These are phyloP conservation scores for Cheirogaleus major DNA, from an alignment of 2,797 vertebrate genomes.

Conservation along the genomic window DNA sequence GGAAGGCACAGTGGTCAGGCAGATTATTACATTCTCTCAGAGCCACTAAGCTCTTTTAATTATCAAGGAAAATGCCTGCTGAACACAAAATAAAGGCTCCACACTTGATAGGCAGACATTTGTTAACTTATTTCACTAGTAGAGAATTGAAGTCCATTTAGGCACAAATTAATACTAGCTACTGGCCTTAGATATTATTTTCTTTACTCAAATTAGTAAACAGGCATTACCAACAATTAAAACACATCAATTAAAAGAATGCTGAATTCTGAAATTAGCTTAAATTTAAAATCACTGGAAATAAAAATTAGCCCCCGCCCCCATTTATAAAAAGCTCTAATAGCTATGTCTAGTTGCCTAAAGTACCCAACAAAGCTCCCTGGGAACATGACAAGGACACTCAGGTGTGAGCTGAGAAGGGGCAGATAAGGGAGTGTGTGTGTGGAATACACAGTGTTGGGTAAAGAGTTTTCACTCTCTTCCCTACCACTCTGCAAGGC, in stretches of 20 bases:
- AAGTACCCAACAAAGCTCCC: not conserved
- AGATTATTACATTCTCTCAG: slow-evolving; percentile 55
- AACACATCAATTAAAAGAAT: slow-evolving; percentile 1
- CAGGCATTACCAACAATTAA: not conserved
- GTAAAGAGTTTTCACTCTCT: not conserved
- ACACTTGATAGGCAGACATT: not conserved
- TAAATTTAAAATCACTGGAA: slow-evolving; percentile 10
- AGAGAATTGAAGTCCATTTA: not conserved
- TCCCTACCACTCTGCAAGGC: no score
- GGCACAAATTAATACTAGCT: not conserved
- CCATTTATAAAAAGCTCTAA: not conserved
- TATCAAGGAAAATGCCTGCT: not conserved
- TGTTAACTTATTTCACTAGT: not conserved
- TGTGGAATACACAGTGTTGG: no score
- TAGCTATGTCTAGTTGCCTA: not conserved
- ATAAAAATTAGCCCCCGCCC: not conserved
- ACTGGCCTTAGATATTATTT: not conserved
- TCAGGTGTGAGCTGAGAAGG: not conserved
- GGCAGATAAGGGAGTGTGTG: no score
- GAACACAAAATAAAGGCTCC: slow-evolving; percentile 38
- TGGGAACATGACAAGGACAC: not conserved
- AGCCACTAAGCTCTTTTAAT: slow-evolving; percentile 44
- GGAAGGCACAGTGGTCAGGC: not conserved
- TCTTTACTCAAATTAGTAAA: not conserved
- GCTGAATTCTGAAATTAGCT: not conserved